Base-by-base conservation (phyloP, 2,797 vertebrate species). In the Leptoclinus maculatus region DNA sequence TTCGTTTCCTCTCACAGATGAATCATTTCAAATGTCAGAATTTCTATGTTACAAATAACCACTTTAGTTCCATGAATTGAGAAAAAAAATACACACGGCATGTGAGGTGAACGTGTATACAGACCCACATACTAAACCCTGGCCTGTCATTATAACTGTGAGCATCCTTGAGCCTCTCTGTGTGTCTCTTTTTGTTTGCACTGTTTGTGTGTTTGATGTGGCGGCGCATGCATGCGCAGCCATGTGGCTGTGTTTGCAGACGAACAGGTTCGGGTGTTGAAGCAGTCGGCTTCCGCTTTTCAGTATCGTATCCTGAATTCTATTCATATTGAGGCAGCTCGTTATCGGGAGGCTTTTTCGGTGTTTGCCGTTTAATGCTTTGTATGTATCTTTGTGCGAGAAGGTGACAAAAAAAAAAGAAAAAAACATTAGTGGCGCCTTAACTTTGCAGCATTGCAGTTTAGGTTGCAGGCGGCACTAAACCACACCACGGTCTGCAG, bases 241-340 rank as follows among this genome's bases (percentile, higher is more conserved):
- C 81, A 82, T 77, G 87, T 64, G 73, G 43, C 58, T 79, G 70
- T 87, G 70, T 89, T 89, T 87, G 80, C 83, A 83, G 54, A 83
- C 64, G 71, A 89, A 85, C 87, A 64, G 79, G 92, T 91, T 89
- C 2, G 25, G 29, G 56, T 84, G 60, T 59, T 71, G n/a, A 75
- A 72, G 69, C 63, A 10, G 38, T 23, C 34, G 36, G 51, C 43
- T 64, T 71, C 66, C 41, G 27, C 34, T 63, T 77, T 51, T 47
- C 21, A 34, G 45, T 29, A 36, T 25, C 3, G 39, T 54, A 29
- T 71, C 38, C 47, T 66, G 66, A 66, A 66, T 47, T 67, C 19
- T 23, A 2, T 41, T 0, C 29, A 13, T 51, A 5, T 71, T 21
- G 17, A 17, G 19, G 3, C 43, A 32, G 4, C 32, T 41, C 2